phyloP scores from a whole-genome alignment of 2,797 vertebrate species.

The Varecia variegata region DNA sequence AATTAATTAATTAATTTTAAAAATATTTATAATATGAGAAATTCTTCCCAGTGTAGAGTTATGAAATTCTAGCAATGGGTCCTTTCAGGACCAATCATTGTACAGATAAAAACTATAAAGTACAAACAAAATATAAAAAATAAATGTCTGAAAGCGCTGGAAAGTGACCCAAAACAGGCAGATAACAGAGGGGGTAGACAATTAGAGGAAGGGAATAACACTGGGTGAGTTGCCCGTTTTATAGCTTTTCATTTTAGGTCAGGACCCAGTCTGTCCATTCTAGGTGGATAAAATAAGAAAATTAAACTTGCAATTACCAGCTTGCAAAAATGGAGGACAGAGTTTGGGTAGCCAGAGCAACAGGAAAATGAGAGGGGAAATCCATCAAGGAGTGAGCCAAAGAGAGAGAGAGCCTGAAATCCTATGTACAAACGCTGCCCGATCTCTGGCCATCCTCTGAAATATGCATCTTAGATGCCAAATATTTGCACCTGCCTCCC shows the following conservation, averaged over 20 bases:
- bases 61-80: background rate
- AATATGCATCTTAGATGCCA: background rate
- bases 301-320: background rate
- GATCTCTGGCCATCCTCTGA: background rate
- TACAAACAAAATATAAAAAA: background rate
- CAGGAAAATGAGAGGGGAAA: background rate
- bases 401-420: background rate
- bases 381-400: background rate
- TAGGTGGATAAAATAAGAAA: background rate
- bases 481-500: background rate
- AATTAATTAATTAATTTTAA: too few relatives aligned
- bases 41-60: background rate
- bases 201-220: accelerated
- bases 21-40: background rate
- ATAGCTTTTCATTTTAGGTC: background rate
- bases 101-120: background rate
- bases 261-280: background rate
- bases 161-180: background rate
- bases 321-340: background rate
- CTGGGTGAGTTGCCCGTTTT: background rate
- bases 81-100: background rate
- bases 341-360: background rate
- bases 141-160: background rate
- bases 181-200: background rate
- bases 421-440: background rate